phyloP scores from a whole-genome alignment of 2,113 vertebrate species.

The Delphinus delphis region DNA sequence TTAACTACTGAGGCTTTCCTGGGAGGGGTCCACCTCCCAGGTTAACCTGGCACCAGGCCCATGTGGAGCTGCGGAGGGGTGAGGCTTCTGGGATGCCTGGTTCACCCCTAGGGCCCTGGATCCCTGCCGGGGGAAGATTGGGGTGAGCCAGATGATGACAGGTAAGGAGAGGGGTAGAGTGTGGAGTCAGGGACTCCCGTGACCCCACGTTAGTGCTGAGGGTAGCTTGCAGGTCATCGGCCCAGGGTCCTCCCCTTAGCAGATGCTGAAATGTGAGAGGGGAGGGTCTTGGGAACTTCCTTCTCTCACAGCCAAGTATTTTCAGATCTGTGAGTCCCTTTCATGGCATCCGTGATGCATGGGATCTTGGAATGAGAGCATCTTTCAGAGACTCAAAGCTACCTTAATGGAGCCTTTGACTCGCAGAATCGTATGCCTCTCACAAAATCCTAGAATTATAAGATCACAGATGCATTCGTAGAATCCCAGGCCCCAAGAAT shows the following conservation, averaged over 20 bases:
- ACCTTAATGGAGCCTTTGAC: constrained; percentile 18
- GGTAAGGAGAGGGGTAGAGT: fast-evolving
- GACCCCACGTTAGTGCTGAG: neutral
- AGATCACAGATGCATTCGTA: constrained; percentile 12
- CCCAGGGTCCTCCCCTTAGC: neutral
- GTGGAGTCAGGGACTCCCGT: neutral
- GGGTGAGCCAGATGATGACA: neutral
- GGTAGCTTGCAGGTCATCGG: neutral
- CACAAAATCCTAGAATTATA: neutral
- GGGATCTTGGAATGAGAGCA: neutral
- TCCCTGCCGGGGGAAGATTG: neutral
- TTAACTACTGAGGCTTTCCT: neutral
- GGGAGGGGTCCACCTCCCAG: neutral
- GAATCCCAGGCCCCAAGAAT: neutral
- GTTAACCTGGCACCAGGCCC: neutral
- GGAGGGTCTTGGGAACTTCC: neutral
- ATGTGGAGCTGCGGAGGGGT: neutral
- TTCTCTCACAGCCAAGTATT: neutral
- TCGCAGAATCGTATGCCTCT: neutral
- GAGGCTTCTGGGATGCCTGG: neutral
- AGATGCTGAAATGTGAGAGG: neutral
- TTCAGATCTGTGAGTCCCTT: neutral
- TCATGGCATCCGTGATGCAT: neutral
- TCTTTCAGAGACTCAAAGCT: constrained; percentile 29
- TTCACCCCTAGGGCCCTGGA: neutral